These are phyloP conservation scores for Paguma larvata DNA, from an alignment of 2,797 vertebrate species.

Conservation along the genomic window DNA sequence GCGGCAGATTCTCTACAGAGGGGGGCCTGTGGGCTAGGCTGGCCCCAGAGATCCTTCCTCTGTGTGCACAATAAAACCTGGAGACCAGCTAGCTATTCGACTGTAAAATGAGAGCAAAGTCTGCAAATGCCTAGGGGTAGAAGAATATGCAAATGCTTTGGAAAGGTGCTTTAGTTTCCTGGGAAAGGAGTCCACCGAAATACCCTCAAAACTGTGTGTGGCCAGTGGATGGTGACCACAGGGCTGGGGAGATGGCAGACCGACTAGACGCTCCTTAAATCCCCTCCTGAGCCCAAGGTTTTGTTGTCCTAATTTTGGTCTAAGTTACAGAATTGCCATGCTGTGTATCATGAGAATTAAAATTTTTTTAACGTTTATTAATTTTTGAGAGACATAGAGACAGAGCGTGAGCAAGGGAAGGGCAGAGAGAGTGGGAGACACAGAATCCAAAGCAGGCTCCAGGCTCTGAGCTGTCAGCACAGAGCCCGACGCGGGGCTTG, in stretches of 20 bases:
- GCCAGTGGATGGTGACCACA: background rate
- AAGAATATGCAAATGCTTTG: background rate
- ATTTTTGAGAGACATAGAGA: no score
- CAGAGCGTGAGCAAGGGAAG: no score
- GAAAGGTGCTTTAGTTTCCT: background rate
- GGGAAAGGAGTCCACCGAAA: background rate
- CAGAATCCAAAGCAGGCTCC: no score
- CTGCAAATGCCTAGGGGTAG: background rate
- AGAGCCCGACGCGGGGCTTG: no score
- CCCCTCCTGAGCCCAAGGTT: background rate
- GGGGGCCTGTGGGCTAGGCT: background rate
- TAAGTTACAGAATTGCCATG: background rate
- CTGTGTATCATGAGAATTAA: background rate
- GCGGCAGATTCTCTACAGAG: rapidly evolving
- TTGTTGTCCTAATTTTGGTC: background rate
- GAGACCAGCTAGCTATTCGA: background rate
- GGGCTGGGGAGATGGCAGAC: background rate
- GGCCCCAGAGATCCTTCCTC: background rate
- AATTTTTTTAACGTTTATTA: no score
- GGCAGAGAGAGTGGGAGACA: no score
- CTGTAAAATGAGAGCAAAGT: background rate
- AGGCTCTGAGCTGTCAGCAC: no score
- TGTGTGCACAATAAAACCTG: rapidly evolving
- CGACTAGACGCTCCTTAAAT: no score
- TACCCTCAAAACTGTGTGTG: background rate